Base-by-base conservation (phyloP, 1,140 invertebrate species). In the Bombus terrestris region DNA sequence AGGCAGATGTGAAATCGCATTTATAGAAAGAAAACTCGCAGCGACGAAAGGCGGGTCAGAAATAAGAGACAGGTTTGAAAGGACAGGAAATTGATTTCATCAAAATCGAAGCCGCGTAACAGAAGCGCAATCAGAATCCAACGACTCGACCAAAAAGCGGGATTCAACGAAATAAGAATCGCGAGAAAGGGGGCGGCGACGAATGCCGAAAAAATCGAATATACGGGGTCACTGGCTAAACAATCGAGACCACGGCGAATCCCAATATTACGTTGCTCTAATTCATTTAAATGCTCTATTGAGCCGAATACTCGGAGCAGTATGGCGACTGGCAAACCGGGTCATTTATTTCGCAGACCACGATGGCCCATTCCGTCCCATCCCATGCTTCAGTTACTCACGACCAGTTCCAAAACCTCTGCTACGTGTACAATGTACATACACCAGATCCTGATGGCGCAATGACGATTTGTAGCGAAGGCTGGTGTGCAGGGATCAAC, bases 241-340 rank as follows among this genome's bases (percentile, higher is more conserved):
- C 77, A 89, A 76, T 72, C 66, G 43, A 1, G 32, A 22, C 69
- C 53, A 28, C 64, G 69, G 39, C 37, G 80, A 77, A 84, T 88
- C 39, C 74, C 76, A 37, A 90, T 85, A 90, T 88, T 85, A 81
- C 83, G 75, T 83, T 77, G 86, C 84, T 90, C 92, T 94, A 93
- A 94, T 94, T 93, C 92, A 92, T 93, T 93, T 93, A 94, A 93
- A 93, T 93, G 93, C 92, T 93, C 92, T 90, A 93, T 93, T 92
- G 93, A 89, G 88, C 92, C 89, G 90, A 91, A 90, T 88, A 90
- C 89, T 78, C 79, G 64, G 82, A 71, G 84, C 81, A 84, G 86
- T 79, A 91, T 86, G 89, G 88, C 81, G 83, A 79, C 88, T 82
- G 81, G 80, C 83, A 86, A 89, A 88, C 87, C 88, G 85, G 82